Base-by-base conservation (phyloP, 2,888 invertebrate genomes). In the Agonopterix arenella region DNA sequence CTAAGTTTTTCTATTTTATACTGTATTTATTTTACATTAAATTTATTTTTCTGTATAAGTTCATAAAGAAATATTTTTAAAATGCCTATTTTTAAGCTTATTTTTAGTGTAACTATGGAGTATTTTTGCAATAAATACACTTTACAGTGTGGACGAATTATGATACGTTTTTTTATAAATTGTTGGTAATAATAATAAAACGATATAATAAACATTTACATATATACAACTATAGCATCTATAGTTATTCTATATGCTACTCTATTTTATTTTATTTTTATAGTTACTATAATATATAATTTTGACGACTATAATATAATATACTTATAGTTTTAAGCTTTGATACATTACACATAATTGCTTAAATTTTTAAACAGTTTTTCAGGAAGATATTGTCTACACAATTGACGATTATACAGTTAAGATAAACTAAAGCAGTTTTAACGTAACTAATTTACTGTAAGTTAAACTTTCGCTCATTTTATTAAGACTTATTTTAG, bases 111-210 rank as follows among this genome's bases (percentile, higher is more conserved):
- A 28, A 28, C 28, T 28, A 28, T 5, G 28, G 28, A 28, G 28
- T 28, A 28, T 28, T 48, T 64, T 70, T 68, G 70, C 70, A 53
- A 60, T 76, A 75, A 69, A 72, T 77, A 77, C 73, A 77, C 66
- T 63, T 13, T 66, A 73, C 55, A 74, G 69, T 76, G 75, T 85
- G 86, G 85, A 86, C 86, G 85, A 77, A 76, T 76, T 73, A 76
- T 70, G 81, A 84, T 83, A 80, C 67, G 72, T 64, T 59, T 64
- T n/a, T 69, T 43, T 43, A 41, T 56, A 28, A 28, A 28, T 28
- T 40, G n/a, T 59, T 65, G 69, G 4, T 43, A 41, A 64, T 48
- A 52, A 38, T 41, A 48, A 46, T 50, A 51, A 10, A 52, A 52
- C 51, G 49, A 52, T 52, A 53, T 54, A 59, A 59, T 56, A 40